Percentiles rank a stretch among this genome's conserved stretches.
These are phyloP conservation scores for Papilio polyxenes DNA, from an alignment of 1,140 invertebrate species.

Conservation along the genomic window DNA sequence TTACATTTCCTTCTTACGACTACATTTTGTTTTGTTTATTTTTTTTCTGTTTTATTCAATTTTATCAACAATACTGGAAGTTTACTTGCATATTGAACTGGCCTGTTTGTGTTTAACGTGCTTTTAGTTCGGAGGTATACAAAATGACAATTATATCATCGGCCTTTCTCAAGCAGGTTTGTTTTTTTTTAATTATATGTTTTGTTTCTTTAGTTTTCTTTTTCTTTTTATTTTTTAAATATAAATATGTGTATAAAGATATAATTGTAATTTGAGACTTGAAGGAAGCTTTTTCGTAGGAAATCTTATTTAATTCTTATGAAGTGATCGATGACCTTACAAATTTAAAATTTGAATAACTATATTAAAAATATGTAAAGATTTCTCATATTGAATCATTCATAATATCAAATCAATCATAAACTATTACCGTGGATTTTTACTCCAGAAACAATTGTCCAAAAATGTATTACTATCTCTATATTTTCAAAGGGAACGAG, in stretches of 20 bases:
- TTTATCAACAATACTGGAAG: neutral
- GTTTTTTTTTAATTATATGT: slow-evolving; percentile 40
- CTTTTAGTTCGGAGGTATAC: neutral
- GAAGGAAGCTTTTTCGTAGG: too few species aligned
- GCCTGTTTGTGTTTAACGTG: slow-evolving; percentile 5
- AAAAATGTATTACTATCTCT: neutral
- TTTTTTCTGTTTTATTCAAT: slow-evolving; percentile 24
- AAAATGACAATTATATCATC: slow-evolving; percentile 61
- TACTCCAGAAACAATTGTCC: neutral
- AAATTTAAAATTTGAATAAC: too few species aligned
- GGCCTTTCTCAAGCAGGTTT: slow-evolving; percentile 69
- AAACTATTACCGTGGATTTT: neutral
- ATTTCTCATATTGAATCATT: too few species aligned
- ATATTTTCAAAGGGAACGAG: neutral
- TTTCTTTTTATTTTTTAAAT: neutral
- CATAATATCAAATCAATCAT: too few species aligned
- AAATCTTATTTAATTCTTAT: too few species aligned
- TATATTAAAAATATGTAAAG: too few species aligned
- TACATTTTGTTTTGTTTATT: slow-evolving; percentile 24
- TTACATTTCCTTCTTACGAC: slow-evolving; percentile 2
- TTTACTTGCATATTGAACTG: slow-evolving; percentile 10
- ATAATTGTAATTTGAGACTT: too few species aligned
- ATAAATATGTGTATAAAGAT: too few species aligned
- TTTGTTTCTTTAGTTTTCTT: slow-evolving; percentile 26
- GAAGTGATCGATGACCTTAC: too few species aligned